Percentiles rank a stretch among this genome's conserved stretches.
These are phyloP conservation scores for Dioctria rufipes DNA, from an alignment of 2,888 invertebrate species.

Conservation along the genomic window DNA sequence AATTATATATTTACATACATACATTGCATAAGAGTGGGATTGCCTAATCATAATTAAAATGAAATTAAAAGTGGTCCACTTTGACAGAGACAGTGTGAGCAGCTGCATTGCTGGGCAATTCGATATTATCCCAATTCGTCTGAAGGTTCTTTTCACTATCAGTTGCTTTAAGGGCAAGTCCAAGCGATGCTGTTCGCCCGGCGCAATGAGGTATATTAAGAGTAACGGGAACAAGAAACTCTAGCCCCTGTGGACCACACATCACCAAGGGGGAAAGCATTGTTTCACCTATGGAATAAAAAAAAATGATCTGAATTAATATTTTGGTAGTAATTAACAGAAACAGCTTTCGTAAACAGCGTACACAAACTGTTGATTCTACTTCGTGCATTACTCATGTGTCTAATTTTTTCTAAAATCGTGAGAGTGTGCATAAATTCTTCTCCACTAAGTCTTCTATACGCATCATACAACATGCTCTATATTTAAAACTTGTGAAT, in stretches of 20 bases:
- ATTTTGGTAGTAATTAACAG: too few relatives aligned
- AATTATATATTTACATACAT: neutral
- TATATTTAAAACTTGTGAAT: too few relatives aligned
- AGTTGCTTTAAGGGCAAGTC: constrained; percentile 84
- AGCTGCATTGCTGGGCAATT: constrained; percentile 86
- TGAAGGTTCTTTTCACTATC: constrained; percentile 88
- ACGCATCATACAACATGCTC: too few relatives aligned
- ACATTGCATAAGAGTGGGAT: neutral
- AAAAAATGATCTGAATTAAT: too few relatives aligned
- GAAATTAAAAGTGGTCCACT: constrained; percentile 87
- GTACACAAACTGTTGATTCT: too few relatives aligned
- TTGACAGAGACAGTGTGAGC: constrained; percentile 91
- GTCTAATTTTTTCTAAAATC: too few relatives aligned
- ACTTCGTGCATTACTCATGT: too few relatives aligned
- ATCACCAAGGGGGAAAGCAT: constrained; percentile 95
- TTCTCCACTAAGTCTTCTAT: too few relatives aligned
- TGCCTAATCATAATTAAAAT: neutral
- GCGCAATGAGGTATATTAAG: constrained; percentile 91
- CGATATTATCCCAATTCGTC: constrained; percentile 89
- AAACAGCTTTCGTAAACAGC: too few relatives aligned
- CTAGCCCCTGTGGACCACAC: constrained; percentile 95
- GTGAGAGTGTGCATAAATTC: too few relatives aligned
- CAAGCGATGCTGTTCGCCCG: constrained; percentile 83
- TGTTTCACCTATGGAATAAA: constrained; percentile 83
- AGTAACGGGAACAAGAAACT: constrained; percentile 91